Evolutionary conservation across 1,140 invertebrate genomes (phyloP).

Genomic region (Cydia splendana): DNA sequence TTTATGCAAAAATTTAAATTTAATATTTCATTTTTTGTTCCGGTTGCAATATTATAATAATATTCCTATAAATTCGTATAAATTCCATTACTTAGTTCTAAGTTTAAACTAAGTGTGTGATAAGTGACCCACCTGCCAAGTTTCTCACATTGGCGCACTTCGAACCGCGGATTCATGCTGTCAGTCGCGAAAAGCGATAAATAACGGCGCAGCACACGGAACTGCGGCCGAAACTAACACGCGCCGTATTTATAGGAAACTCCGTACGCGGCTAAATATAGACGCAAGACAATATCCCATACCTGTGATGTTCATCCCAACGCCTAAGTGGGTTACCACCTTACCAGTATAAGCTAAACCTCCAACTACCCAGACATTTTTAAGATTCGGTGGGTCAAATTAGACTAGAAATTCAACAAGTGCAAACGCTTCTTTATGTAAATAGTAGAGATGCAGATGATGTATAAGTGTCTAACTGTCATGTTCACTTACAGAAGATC

Average conservation of each 20-base stretch:
- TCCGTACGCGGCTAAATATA: conserved; percentile 33
- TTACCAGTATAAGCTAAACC: background rate
- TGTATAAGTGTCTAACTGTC: background rate
- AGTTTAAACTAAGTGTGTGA: background rate
- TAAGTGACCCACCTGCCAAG: conserved; percentile 60
- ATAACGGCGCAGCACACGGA: conserved; percentile 3
- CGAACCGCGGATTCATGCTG: conserved; percentile 58
- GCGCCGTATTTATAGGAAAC: conserved; percentile 35
- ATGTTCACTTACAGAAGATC: background rate
- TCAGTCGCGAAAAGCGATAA: background rate
- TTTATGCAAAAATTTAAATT: too few relatives aligned
- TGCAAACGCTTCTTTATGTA: background rate
- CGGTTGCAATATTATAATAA: too few relatives aligned
- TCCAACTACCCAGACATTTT: background rate
- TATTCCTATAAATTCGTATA: too few relatives aligned
- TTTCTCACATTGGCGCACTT: conserved; percentile 57
- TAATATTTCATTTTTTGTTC: too few relatives aligned
- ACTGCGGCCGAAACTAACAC: background rate
- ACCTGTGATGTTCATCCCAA: background rate
- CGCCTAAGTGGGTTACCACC: background rate
- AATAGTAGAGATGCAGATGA: background rate
- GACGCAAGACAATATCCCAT: conserved; percentile 19
- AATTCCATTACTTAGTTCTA: too few relatives aligned
- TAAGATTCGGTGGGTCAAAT: background rate
- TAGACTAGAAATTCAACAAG: background rate